phyloP scores from a whole-genome alignment of 2,888 invertebrate species.

The Pomacea canaliculata region DNA sequence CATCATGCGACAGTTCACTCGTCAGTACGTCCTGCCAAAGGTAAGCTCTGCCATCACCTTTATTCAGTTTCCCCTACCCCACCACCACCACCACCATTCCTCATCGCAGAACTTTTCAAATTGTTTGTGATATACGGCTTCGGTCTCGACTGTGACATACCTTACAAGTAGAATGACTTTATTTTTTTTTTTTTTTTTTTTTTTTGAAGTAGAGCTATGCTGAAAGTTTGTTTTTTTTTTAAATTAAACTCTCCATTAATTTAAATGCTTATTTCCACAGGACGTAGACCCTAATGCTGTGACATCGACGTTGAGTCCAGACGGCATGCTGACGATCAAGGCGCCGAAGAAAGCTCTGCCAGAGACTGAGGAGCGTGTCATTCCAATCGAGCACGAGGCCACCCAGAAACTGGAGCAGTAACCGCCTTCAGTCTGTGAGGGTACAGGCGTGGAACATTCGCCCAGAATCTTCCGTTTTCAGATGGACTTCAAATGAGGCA shows the following conservation, averaged over 20 bases:
- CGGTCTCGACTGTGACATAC: not conserved
- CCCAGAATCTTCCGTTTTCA: no score
- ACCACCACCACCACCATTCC: no score
- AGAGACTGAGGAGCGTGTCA: slow-evolving; percentile 46
- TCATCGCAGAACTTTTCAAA: not conserved
- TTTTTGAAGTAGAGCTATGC: no score
- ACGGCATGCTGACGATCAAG: slow-evolving; percentile 76
- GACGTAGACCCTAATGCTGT: slow-evolving; percentile 82
- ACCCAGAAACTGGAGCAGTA: no score
- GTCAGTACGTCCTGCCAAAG: slow-evolving; percentile 81
- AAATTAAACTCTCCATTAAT: no score
- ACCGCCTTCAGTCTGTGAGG: no score
- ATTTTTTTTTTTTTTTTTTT: no score
- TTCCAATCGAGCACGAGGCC: slow-evolving; percentile 38
- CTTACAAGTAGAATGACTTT: not conserved
- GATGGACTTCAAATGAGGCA: no score
- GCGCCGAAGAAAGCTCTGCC: slow-evolving; percentile 67
- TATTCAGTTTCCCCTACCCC: no score
- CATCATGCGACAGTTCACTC: slow-evolving; percentile 81
- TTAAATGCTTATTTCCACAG: slow-evolving; percentile 61
- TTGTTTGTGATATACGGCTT: not conserved
- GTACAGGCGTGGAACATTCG: no score
- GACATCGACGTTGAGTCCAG: slow-evolving; percentile 81
- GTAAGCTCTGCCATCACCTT: slow-evolving; percentile 21
- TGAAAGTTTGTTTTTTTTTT: no score